Evolutionary conservation across 2,888 invertebrate species (phyloP).

Genomic region (Aphrophora alni): DNA sequence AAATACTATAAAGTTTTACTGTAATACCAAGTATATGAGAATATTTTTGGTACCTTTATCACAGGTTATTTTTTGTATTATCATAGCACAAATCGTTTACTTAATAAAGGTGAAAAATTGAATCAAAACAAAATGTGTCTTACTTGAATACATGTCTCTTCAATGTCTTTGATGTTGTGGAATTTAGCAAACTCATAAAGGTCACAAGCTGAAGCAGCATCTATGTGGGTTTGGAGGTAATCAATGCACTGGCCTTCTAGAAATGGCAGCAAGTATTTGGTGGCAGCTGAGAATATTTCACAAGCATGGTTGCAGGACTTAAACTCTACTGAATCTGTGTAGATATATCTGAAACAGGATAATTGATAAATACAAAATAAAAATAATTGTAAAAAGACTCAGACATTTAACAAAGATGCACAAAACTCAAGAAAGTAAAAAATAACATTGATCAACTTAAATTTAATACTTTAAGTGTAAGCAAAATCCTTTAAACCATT

Average conservation of each 20-base stretch:
- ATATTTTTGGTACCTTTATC: too few relatives aligned
- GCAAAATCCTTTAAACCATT: too few relatives aligned
- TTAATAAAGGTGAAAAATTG: too few relatives aligned
- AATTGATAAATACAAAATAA: not conserved
- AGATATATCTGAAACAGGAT: constrained; percentile 68
- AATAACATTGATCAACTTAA: too few relatives aligned
- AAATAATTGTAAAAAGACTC: not conserved
- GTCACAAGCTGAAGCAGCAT: constrained; percentile 80
- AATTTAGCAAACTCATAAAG: constrained; percentile 86
- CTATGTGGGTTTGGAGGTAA: constrained; percentile 78
- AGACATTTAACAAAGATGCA: not conserved
- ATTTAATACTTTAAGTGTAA: too few relatives aligned
- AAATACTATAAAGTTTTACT: too few relatives aligned
- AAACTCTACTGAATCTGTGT: constrained; percentile 80
- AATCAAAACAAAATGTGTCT: too few relatives aligned
- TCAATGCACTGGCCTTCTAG: constrained; percentile 83
- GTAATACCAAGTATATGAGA: too few relatives aligned
- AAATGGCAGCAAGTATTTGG: constrained; percentile 86
- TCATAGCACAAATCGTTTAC: too few relatives aligned
- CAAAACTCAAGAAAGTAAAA: not conserved
- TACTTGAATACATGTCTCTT: constrained; percentile 82
- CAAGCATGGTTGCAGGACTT: constrained; percentile 85
- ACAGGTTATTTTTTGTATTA: too few relatives aligned
- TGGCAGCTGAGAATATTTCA: constrained; percentile 85
- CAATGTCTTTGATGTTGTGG: constrained; percentile 80